Evolutionary conservation across 2,113 vertebrate genomes (phyloP).

Genomic region (Herpailurus yagouaroundi): DNA sequence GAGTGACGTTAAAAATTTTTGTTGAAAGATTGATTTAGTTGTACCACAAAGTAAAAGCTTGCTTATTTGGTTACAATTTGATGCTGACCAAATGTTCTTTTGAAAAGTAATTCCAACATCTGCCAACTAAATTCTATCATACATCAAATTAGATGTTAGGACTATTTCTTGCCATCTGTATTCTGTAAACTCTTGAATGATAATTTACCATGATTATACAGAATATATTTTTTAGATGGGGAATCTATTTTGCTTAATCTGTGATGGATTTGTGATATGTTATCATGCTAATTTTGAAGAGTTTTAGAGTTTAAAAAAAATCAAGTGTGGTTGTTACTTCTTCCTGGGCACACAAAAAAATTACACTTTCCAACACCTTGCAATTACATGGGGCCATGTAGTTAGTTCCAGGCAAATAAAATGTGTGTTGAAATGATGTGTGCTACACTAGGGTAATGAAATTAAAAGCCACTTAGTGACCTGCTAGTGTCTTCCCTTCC

Average conservation of each 20-base stretch:
- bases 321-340: background rate
- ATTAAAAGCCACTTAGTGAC: background rate
- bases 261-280: slow-evolving; percentile 29
- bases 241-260: slow-evolving; percentile 53
- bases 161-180: slow-evolving; percentile 64
- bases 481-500: background rate
- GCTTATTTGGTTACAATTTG: slow-evolving; percentile 72
- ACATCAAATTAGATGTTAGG: slow-evolving; percentile 71
- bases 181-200: slow-evolving; percentile 64
- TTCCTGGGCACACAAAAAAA: background rate
- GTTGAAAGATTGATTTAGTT: slow-evolving; percentile 62
- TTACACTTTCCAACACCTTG: background rate
- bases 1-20: background rate
- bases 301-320: background rate
- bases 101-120: slow-evolving; percentile 64
- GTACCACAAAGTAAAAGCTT: slow-evolving; percentile 64
- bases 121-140: slow-evolving; percentile 67
- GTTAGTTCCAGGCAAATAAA: background rate
- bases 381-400: background rate
- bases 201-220: slow-evolving; percentile 63
- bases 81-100: slow-evolving; percentile 78
- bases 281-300: slow-evolving; percentile 49
- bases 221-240: slow-evolving; percentile 54
- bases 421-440: background rate
- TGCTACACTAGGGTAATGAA: background rate